Percentiles rank a stretch among this genome's conserved stretches.
Conservation (phyloP, 2,888 invertebrate species). For the Diogma glabrata region DNA sequence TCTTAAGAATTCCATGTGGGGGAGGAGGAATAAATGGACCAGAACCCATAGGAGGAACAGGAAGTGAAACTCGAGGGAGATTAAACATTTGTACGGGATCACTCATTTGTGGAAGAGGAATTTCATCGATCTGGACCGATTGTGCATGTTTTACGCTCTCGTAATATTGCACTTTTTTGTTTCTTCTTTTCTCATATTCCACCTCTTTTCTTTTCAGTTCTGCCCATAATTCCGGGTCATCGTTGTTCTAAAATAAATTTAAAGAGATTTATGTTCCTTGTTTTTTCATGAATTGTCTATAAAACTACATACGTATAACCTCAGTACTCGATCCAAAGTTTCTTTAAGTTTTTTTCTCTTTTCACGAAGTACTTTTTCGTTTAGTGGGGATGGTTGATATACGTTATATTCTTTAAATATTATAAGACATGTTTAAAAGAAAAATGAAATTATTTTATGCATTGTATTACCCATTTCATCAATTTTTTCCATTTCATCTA, state of each 20-base stretch:
- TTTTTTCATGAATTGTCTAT: constrained; percentile 12
- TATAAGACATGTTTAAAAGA: background rate
- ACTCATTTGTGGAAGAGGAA: constrained; percentile 62
- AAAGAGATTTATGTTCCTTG: constrained; percentile 10
- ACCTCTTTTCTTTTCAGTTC: constrained; percentile 83
- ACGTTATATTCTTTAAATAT: constrained; percentile 77
- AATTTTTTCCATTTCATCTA: constrained; percentile 93
- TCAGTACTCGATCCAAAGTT: constrained; percentile 85
- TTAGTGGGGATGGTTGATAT: constrained; percentile 83
- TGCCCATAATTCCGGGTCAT: constrained; percentile 88
- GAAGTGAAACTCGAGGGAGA: constrained; percentile 33
- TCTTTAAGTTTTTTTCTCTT: constrained; percentile 92
- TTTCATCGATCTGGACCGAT: constrained; percentile 89
- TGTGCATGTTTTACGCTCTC: constrained; percentile 94
- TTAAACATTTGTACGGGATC: constrained; percentile 33
- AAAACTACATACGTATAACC: constrained; percentile 78
- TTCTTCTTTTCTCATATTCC: constrained; percentile 83
- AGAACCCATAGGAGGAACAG: constrained; percentile 25
- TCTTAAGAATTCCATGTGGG: constrained; percentile 61
- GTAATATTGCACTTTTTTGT: constrained; percentile 80
- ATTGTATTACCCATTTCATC: constrained; percentile 87
- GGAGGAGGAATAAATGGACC: constrained; percentile 44
- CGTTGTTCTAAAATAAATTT: constrained; percentile 61
- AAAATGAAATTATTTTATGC: constrained; percentile 1
- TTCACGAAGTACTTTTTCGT: constrained; percentile 93